These are phyloP conservation scores for Kuschelorhynchus macadamiae DNA, from an alignment of 2,888 invertebrate species.

Conservation along the genomic window DNA sequence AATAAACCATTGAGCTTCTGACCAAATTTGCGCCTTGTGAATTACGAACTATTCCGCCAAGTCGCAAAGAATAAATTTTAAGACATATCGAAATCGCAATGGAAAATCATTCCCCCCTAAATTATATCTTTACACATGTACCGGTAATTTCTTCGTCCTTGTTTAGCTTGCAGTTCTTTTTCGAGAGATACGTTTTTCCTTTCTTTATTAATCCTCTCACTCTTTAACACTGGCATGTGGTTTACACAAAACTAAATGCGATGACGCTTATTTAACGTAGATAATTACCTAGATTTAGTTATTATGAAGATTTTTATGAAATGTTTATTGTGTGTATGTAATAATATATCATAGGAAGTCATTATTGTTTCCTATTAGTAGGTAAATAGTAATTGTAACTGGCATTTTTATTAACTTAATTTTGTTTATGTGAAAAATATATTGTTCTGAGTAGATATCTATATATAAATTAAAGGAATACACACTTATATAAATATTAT, in stretches of 20 bases:
- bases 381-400: too few relatives aligned
- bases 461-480: too few relatives aligned
- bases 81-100: conserved; percentile 13
- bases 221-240: not conserved
- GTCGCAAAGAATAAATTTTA: conserved; percentile 12
- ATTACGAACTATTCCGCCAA: conserved; percentile 22
- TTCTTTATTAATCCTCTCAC: conserved; percentile 27
- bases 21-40: conserved; percentile 3
- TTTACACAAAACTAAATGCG: not conserved
- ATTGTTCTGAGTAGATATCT: too few relatives aligned
- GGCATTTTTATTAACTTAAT: too few relatives aligned
- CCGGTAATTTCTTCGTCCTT: conserved; percentile 32
- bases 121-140: conserved; percentile 3
- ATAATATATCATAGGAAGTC: too few relatives aligned
- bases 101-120: conserved; percentile 28
- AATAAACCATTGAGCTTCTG: not conserved
- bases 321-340: too few relatives aligned
- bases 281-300: not conserved
- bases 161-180: not conserved
- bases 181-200: conserved; percentile 6
- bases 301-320: not conserved
- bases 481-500: too few relatives aligned
- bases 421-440: too few relatives aligned
- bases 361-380: too few relatives aligned
- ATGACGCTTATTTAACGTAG: not conserved